phyloP scores from a whole-genome alignment of 2,113 vertebrate species.

The Cebus imitator region DNA sequence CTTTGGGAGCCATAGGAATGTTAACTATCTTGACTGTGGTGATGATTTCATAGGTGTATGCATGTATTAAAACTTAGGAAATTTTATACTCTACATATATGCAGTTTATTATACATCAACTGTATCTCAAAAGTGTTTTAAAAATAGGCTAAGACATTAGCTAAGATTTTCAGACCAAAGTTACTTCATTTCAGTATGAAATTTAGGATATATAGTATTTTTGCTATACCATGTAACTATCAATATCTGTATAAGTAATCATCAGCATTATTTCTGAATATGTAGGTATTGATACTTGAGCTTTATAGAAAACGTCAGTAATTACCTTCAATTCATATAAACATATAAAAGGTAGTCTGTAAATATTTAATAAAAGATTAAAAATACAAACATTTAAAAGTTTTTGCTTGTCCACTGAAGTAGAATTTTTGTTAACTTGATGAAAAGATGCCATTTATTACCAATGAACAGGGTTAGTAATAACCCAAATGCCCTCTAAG shows the following conservation, averaged over 20 bases:
- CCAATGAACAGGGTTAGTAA: conserved; percentile 29
- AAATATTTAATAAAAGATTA: not conserved
- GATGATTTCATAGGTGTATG: not conserved
- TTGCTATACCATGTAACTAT: not conserved
- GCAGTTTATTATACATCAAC: not conserved
- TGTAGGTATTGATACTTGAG: not conserved
- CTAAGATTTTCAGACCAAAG: not conserved
- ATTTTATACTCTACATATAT: not conserved
- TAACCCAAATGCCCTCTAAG: not conserved
- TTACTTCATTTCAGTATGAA: conserved; percentile 9
- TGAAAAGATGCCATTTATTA: not conserved
- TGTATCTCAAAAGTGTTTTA: not conserved
- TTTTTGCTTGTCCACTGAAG: not conserved
- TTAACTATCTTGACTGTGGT: not conserved
- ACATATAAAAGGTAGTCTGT: not conserved
- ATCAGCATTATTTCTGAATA: not conserved
- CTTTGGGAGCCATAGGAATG: not conserved
- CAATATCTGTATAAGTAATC: not conserved
- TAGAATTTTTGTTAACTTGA: conserved; percentile 20
- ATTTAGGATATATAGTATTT: not conserved
- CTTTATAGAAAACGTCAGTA: not conserved
- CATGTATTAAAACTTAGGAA: not conserved
- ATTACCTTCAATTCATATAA: not conserved
- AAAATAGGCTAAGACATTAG: not conserved
- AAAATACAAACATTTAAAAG: not conserved